A percentile compares a stretch with the other conserved stretches of the same genome.
Conservation (phyloP, 2,113 vertebrate genomes). For the Pitta sordida region DNA sequence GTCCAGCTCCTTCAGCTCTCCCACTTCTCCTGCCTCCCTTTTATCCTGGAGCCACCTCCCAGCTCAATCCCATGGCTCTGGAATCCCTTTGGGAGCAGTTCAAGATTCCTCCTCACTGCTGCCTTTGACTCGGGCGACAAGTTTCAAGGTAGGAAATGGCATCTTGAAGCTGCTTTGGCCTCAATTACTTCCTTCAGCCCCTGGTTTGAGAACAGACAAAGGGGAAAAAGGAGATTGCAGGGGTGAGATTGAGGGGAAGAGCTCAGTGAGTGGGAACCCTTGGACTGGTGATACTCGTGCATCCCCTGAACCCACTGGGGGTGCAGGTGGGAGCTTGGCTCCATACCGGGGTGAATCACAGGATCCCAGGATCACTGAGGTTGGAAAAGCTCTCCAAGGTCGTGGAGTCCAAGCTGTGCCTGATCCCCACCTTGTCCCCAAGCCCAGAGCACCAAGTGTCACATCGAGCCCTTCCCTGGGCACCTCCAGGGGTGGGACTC, state of each 20-base stretch:
- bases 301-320: rapidly evolving
- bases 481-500: too few relatives aligned
- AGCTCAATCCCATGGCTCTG: rapidly evolving
- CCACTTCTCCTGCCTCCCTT: background rate
- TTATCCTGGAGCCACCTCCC: background rate
- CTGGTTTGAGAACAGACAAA: background rate
- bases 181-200: background rate
- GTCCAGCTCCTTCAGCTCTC: background rate
- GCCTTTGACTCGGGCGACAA: rapidly evolving
- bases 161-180: too few relatives aligned
- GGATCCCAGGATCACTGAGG: background rate
- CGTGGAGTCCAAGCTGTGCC: too few relatives aligned
- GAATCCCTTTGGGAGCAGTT: rapidly evolving
- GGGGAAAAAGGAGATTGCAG: background rate
- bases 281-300: background rate
- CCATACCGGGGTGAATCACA: background rate
- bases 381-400: rapidly evolving
- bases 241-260: background rate
- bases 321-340: too few relatives aligned
- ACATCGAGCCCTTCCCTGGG: too few relatives aligned
- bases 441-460: too few relatives aligned
- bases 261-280: rapidly evolving
- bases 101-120: rapidly evolving
- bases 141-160: background rate
- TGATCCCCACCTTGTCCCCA: too few relatives aligned